Percentiles rank a stretch among this genome's conserved stretches.
phyloP scores from a whole-genome alignment of 2,797 vertebrate genomes.

The Anas georgica region DNA sequence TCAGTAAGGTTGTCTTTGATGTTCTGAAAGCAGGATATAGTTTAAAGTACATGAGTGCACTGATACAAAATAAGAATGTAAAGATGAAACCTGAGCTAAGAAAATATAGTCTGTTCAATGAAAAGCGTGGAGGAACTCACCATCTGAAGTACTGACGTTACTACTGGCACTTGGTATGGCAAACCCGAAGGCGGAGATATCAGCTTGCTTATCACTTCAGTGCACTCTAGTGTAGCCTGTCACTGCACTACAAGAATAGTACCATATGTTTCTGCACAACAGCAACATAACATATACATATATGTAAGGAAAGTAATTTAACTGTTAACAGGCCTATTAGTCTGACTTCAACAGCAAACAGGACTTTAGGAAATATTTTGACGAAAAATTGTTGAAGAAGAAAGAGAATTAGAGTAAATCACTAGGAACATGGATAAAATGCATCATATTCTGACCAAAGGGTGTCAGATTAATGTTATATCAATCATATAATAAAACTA shows the following conservation, averaged over 20 bases:
- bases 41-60: not conserved
- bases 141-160: not conserved
- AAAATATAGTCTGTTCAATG: not conserved
- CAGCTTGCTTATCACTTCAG: not conserved
- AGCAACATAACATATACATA: not conserved
- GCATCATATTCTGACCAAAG: not conserved
- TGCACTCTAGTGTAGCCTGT: no score
- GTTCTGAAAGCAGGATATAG: not conserved
- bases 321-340: not conserved
- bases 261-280: not conserved
- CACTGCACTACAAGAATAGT: not conserved
- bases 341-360: not conserved
- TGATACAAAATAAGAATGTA: not conserved
- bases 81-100: not conserved
- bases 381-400: not conserved
- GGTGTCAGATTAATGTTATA: not conserved
- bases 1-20: not conserved
- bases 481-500: not conserved
- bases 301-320: not conserved
- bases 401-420: not conserved
- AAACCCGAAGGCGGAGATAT: not conserved
- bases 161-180: not conserved
- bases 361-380: not conserved
- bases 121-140: not conserved
- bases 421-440: not conserved